Evolutionary conservation across 2,113 vertebrate species (phyloP).

Genomic region (Ariopsis seemanni): DNA sequence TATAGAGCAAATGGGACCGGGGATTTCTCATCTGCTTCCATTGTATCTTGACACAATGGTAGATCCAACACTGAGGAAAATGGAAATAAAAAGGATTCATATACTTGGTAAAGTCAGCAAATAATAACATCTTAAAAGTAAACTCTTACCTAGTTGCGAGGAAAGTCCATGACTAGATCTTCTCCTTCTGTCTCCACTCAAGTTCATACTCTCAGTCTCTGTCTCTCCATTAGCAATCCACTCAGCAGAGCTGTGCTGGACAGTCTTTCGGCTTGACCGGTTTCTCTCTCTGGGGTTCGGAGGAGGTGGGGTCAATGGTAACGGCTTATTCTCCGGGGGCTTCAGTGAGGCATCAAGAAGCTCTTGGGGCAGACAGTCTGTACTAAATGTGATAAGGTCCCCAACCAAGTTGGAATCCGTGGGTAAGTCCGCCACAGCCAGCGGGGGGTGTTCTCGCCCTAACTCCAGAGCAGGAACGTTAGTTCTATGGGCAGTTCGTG

Average conservation of each 20-base stretch:
- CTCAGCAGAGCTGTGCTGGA: conserved; percentile 52
- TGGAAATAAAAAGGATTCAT: not conserved
- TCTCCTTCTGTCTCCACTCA: conserved; percentile 63
- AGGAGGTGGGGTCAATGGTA: conserved; percentile 68
- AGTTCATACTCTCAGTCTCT: conserved; percentile 50
- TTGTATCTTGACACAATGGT: conserved; percentile 68
- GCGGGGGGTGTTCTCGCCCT: conserved; percentile 51
- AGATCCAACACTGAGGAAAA: conserved; percentile 65
- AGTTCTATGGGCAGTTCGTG: conserved; percentile 63
- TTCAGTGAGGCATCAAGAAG: conserved; percentile 61
- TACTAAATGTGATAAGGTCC: conserved; percentile 68
- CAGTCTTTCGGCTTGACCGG: conserved; percentile 49
- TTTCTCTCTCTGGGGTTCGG: conserved; percentile 66
- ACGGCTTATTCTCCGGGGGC: conserved; percentile 62
- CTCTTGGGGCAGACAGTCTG: conserved; percentile 51
- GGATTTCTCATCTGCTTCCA: conserved; percentile 65
- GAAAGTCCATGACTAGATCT: conserved; percentile 66
- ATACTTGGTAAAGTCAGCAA: not conserved
- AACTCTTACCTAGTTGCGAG: conserved; percentile 68
- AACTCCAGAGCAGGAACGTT: conserved; percentile 61
- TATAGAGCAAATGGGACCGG: conserved; percentile 59
- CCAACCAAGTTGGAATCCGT: conserved; percentile 65
- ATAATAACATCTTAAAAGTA: not conserved
- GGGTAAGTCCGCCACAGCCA: conserved; percentile 47
- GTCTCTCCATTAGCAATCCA: conserved; percentile 62